phyloP scores from a whole-genome alignment of 2,113 vertebrate species.

The Malaclemys terrapin region DNA sequence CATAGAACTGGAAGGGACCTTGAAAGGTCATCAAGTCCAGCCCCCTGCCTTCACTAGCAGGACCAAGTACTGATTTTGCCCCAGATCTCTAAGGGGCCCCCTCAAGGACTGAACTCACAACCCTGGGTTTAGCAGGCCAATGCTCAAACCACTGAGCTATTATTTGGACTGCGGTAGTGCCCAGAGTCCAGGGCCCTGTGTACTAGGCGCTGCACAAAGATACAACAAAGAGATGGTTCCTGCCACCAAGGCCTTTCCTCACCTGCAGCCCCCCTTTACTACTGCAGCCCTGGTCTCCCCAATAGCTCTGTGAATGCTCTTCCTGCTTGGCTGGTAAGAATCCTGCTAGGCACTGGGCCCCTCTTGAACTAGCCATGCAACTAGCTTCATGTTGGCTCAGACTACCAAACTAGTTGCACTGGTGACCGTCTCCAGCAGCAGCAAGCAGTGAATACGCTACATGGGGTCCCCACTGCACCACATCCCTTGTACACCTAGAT shows the following conservation, averaged over 20 bases:
- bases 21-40: no score
- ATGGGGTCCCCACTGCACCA: background rate
- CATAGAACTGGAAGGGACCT: no score
- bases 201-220: background rate
- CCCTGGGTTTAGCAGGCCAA: no score
- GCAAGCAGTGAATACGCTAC: background rate
- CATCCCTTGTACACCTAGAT: fast-evolving
- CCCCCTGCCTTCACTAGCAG: no score
- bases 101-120: no score
- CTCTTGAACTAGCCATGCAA: background rate
- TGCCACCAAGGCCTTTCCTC: background rate
- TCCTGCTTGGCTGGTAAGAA: background rate
- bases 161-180: background rate
- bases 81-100: no score
- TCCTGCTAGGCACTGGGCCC: background rate
- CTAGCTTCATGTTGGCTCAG: background rate
- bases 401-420: background rate
- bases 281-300: background rate
- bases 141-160: no score
- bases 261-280: background rate
- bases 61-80: no score
- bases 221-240: background rate
- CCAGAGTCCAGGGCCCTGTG: background rate
- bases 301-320: background rate
- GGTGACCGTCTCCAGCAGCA: background rate